Evolutionary conservation across 2,888 invertebrate species (phyloP), one percentile per base, ranked within the genome.

Genomic region (Tiliacea aurago): DNA sequence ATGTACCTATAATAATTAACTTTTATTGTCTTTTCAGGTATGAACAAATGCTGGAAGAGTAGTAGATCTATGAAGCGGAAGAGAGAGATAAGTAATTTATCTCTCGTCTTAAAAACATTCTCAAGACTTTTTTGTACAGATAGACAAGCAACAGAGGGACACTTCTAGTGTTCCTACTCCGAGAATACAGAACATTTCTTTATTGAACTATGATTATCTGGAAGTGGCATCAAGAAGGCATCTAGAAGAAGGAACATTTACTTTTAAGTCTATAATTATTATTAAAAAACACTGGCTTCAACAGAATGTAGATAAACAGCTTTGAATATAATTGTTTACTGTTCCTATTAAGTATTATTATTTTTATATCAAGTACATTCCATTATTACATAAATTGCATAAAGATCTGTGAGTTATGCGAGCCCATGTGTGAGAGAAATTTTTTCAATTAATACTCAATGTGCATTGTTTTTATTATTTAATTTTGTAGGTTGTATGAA

Each of bases 1-100:
- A n/a, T n/a, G n/a, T n/a, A n/a, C n/a, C n/a, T 23, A 0, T 37
- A n/a, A 23, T 62, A 13, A 79, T 15, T 20, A 3, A 13, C 2
- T 23, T 61, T 45, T 65, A 4, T 37, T 43, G 5, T 61, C 37
- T 61, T 61, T 28, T 10, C 61, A 77, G 76, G 18, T 80, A 80
- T 65, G 73, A 73, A 61, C 0, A 18, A 37, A 10, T 76, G 33
- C 1, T 80, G 0, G 59, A 73, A 13, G n/a, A 49, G 1, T 53
- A 72, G 13, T 11, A 20, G 18, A 45, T 6, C 9, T 18, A 33
- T 23, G 33, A 20, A 1, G 0, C 18, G 4, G 7, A 68, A 45
- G 33, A 66, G 56, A 76, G 47, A 49, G 15, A 13, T 15, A 28
- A 13, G 5, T 13, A 6, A 64, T 37, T 47, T 1, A 9, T 43